These are phyloP conservation scores for Drosophila putrida DNA, from an alignment of 2,888 invertebrate genomes.

Conservation along the genomic window DNA sequence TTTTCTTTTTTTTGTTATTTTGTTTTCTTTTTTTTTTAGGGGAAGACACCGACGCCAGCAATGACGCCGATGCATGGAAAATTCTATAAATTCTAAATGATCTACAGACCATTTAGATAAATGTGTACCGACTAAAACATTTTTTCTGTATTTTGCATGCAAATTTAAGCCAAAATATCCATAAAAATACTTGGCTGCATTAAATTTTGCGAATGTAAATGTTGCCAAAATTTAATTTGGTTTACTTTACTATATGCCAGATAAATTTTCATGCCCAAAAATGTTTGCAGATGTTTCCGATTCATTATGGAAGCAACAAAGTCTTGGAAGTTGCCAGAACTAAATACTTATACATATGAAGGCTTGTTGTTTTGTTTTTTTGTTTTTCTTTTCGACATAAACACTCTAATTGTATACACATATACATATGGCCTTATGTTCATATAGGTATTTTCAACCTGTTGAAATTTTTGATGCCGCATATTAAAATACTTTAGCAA, in stretches of 20 bases:
- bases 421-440: slow-evolving; percentile 24
- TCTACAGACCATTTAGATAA: slow-evolving; percentile 41
- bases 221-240: neutral
- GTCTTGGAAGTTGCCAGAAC: slow-evolving; percentile 55
- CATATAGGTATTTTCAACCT: slow-evolving; percentile 60
- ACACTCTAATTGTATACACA: slow-evolving; percentile 30
- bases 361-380: slow-evolving; percentile 9
- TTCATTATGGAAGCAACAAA: slow-evolving; percentile 20
- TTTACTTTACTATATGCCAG: slow-evolving; percentile 3
- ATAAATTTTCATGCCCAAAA: slow-evolving; percentile 4
- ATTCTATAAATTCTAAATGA: slow-evolving; percentile 45
- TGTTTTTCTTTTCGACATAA: slow-evolving; percentile 15
- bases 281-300: slow-evolving; percentile 24
- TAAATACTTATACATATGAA: slow-evolving; percentile 1
- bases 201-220: neutral
- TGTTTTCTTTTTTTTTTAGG: slow-evolving; percentile 33
- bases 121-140: slow-evolving; percentile 18
- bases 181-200: slow-evolving; percentile 1
- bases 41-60: slow-evolving; percentile 37
- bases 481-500: slow-evolving; percentile 62
- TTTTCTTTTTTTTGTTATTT: slow-evolving; percentile 17
- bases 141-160: slow-evolving; percentile 12
- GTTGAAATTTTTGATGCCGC: slow-evolving; percentile 49
- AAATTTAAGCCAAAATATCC: slow-evolving; percentile 15
- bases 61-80: slow-evolving; percentile 62